phyloP scores from a whole-genome alignment of 2,113 vertebrate species.

The Syrmaticus mikado region DNA sequence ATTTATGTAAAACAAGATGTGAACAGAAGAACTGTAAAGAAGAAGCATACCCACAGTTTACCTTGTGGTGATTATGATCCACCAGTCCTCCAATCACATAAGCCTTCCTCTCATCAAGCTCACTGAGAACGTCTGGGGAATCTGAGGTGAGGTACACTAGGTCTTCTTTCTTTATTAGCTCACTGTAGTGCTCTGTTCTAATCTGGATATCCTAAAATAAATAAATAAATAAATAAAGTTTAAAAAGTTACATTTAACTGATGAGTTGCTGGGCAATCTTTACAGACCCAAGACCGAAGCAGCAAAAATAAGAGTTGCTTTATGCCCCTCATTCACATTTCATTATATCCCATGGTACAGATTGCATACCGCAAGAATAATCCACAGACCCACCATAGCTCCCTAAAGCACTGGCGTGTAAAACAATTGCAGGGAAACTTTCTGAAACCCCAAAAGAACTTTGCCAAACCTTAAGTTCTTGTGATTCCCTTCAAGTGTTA shows the following conservation, averaged over 20 bases:
- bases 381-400: neutral
- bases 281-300: neutral
- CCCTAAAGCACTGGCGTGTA: neutral
- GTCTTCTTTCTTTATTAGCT: conserved; percentile 88
- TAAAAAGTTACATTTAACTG: neutral
- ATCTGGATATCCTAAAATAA: conserved; percentile 89
- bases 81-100: conserved; percentile 97
- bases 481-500: neutral
- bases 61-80: conserved; percentile 99
- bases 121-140: conserved; percentile 89
- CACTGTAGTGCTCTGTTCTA: conserved; percentile 87
- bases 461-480: neutral
- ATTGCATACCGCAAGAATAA: neutral
- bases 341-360: fast-evolving
- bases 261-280: neutral
- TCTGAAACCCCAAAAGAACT: neutral
- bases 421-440: neutral
- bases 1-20: neutral
- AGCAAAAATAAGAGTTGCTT: neutral
- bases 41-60: conserved; percentile 46
- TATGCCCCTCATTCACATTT: neutral
- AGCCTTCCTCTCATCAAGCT: conserved; percentile 91
- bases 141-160: conserved; percentile 96
- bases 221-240: neutral
- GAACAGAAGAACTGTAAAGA: neutral